Conservation (phyloP, 2,113 vertebrate species). For the Plectropomus leopardus region DNA sequence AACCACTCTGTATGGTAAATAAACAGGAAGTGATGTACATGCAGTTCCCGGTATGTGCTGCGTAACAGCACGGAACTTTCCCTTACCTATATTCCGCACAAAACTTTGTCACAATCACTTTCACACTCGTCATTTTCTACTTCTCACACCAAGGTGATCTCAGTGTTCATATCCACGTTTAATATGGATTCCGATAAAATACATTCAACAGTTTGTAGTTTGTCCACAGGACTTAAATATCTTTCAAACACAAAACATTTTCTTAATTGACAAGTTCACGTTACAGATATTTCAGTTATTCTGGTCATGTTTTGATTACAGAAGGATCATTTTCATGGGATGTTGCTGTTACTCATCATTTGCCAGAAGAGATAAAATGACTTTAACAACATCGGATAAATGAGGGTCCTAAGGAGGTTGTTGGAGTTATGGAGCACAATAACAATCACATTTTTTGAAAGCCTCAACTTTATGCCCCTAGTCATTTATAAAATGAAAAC, state of each 20-base stretch:
- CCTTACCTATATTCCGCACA: constrained; percentile 47
- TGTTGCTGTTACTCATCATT: not conserved
- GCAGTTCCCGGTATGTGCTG: constrained; percentile 54
- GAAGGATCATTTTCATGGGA: not conserved
- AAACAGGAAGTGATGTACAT: constrained; percentile 75
- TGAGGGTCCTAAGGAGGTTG: not conserved
- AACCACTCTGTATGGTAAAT: constrained; percentile 52
- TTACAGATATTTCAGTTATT: not conserved
- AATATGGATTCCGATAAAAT: constrained; percentile 55
- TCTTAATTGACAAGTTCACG: not conserved
- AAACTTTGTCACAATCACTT: constrained; percentile 15
- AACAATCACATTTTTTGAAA: not conserved
- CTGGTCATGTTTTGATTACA: not conserved
- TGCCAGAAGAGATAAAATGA: not conserved
- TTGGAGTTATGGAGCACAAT: constrained; percentile 18
- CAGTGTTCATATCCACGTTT: constrained; percentile 38
- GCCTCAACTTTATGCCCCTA: not conserved
- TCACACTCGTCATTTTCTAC: constrained; percentile 8
- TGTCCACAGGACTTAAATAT: constrained; percentile 61
- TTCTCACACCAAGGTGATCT: constrained; percentile 14
- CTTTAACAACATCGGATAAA: constrained; percentile 11
- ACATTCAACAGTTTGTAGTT: constrained; percentile 50
- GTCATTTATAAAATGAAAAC: constrained; percentile 45
- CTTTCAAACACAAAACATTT: constrained; percentile 29
- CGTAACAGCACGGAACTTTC: constrained; percentile 66